phyloP scores from a whole-genome alignment of 2,888 invertebrate genomes.

The Protodeltote pygarga region DNA sequence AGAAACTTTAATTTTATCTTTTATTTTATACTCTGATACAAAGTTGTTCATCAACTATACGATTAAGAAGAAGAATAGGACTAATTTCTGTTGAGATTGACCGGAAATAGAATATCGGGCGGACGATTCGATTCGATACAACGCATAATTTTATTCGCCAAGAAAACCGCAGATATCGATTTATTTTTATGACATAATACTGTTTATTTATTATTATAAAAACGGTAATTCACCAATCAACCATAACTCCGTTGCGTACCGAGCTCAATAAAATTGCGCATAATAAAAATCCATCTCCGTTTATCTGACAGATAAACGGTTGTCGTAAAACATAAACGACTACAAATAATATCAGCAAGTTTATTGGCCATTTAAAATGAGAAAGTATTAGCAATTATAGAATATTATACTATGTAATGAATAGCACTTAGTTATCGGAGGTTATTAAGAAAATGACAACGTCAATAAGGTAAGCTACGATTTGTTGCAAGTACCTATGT shows the following conservation, averaged over 20 bases:
- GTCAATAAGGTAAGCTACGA: background rate
- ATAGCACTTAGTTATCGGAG: conserved; percentile 7
- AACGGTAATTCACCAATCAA: too few species aligned
- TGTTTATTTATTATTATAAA: too few species aligned
- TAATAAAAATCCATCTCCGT: background rate
- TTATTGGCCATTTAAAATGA: conserved; percentile 19
- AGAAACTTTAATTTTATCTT: too few species aligned
- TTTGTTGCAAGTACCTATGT: background rate
- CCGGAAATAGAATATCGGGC: too few species aligned
- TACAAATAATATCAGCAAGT: conserved; percentile 5
- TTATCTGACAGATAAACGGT: conserved; percentile 1
- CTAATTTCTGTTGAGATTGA: too few species aligned
- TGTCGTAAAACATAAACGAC: conserved; percentile 2
- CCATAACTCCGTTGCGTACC: background rate
- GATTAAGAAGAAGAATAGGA: too few species aligned
- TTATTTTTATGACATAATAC: too few species aligned
- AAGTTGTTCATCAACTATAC: too few species aligned
- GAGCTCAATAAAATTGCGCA: background rate
- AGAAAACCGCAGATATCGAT: too few species aligned
- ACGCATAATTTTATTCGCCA: too few species aligned
- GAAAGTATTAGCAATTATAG: conserved; percentile 9
- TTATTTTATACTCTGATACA: too few species aligned
- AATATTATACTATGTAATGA: conserved; percentile 4
- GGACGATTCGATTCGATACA: too few species aligned
- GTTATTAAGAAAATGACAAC: conserved; percentile 1